phyloP scores from a whole-genome alignment of 1,140 invertebrate genomes.

The Drosophila tropicalis region DNA sequence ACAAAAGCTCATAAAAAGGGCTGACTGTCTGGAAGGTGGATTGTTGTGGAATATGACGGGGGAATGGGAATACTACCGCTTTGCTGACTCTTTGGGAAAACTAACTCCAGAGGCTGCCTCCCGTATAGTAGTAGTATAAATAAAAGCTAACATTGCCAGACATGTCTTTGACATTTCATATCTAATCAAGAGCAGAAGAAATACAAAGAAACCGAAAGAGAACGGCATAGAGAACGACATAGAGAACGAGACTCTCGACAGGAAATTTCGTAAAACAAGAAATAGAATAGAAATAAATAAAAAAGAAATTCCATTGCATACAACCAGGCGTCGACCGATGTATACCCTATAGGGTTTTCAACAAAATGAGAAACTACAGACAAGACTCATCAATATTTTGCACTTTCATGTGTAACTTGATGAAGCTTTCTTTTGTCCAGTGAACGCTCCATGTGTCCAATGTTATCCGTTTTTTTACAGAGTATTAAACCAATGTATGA shows the following conservation, averaged over 20 bases:
- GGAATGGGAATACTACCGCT: conserved; percentile 4
- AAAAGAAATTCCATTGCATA: conserved; percentile 28
- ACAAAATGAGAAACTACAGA: too few species aligned
- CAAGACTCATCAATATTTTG: too few species aligned
- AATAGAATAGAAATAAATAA: conserved; percentile 27
- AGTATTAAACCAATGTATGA: not conserved
- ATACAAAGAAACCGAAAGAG: conserved; percentile 10
- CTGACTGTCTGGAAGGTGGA: conserved; percentile 35
- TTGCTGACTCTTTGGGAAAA: conserved; percentile 55
- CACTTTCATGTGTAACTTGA: too few species aligned
- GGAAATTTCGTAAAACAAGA: conserved; percentile 44
- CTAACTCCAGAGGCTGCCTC: conserved; percentile 60
- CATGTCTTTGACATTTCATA: conserved; percentile 76
- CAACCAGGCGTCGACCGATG: conserved; percentile 8
- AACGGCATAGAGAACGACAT: conserved; percentile 11
- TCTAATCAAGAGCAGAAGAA: conserved; percentile 33
- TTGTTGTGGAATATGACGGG: not conserved
- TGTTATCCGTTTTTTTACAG: not conserved
- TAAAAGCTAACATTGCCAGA: conserved; percentile 60
- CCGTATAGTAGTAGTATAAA: conserved; percentile 55
- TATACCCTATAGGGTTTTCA: too few species aligned
- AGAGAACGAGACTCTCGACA: conserved; percentile 20
- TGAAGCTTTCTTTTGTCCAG: too few species aligned
- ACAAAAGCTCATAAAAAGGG: conserved; percentile 81
- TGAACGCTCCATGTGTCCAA: not conserved